Conservation (phyloP, 1,140 invertebrate species). For the Gonatopus flavifemur region DNA sequence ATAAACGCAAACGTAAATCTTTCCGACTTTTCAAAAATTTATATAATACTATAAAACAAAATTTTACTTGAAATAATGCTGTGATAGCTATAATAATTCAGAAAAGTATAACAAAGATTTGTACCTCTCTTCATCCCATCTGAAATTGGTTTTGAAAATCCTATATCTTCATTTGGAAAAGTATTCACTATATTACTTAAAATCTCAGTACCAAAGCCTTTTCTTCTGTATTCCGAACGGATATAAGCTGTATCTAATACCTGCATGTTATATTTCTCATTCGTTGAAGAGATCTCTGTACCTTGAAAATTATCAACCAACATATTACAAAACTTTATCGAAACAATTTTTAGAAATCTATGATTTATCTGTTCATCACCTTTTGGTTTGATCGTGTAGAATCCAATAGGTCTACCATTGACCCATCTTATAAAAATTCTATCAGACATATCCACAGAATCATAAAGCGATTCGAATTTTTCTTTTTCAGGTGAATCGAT, state of each 20-base stretch:
- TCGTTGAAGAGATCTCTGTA: constrained; percentile 16
- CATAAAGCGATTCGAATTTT: constrained; percentile 26
- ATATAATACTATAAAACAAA: constrained; percentile 20
- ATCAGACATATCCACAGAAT: constrained; percentile 20
- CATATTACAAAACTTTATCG: not conserved
- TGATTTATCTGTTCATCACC: constrained; percentile 11
- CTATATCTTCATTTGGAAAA: constrained; percentile 29
- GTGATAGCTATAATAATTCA: not conserved
- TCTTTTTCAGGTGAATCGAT: constrained; percentile 22
- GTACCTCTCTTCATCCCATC: constrained; percentile 27
- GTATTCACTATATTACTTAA: constrained; percentile 15
- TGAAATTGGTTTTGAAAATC: constrained; percentile 32
- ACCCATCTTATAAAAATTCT: constrained; percentile 25
- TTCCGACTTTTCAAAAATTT: constrained; percentile 23
- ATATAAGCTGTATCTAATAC: constrained; percentile 32
- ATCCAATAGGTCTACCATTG: constrained; percentile 27
- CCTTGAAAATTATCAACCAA: constrained; percentile 16
- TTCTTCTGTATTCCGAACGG: constrained; percentile 26
- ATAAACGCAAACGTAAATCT: constrained; percentile 23
- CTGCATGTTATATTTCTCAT: constrained; percentile 23
- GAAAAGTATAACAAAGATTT: not conserved
- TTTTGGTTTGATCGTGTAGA: constrained; percentile 33
- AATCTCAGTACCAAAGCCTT: constrained; percentile 27
- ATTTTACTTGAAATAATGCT: not conserved
- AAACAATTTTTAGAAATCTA: not conserved